Evolutionary conservation across 1,140 invertebrate genomes (phyloP).

Genomic region (Ostrea edulis): DNA sequence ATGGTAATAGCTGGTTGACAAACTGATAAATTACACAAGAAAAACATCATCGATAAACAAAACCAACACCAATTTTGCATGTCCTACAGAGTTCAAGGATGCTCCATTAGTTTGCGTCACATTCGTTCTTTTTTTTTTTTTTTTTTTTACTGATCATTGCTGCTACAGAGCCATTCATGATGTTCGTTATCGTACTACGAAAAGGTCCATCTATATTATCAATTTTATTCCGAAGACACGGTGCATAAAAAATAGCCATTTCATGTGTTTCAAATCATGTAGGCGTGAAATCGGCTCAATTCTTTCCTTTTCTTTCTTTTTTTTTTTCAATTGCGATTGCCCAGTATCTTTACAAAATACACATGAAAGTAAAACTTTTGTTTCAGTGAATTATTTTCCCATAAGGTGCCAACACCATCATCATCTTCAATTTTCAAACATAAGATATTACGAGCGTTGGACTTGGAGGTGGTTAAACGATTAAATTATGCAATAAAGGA

Average conservation of each 20-base stretch:
- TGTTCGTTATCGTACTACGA: background rate
- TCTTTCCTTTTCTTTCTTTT: no score
- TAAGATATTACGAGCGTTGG: background rate
- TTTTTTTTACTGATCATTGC: background rate
- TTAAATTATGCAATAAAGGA: background rate
- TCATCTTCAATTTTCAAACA: background rate
- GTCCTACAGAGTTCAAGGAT: background rate
- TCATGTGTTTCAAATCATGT: no score
- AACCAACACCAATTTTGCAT: background rate
- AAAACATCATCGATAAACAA: conserved; percentile 26
- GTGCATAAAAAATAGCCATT: no score
- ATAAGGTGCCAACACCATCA: background rate
- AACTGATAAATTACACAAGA: conserved; percentile 11
- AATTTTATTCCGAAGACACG: no score
- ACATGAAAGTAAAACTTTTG: no score
- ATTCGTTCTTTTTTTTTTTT: background rate
- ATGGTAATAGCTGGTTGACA: conserved; percentile 6
- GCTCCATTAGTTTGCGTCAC: conserved; percentile 7
- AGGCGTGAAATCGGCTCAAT: no score
- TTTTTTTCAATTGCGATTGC: no score
- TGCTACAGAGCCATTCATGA: background rate
- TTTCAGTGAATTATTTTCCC: background rate
- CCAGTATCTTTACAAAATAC: no score
- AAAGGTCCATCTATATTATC: no score
- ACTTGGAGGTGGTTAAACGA: background rate